Conservation (phyloP, 2,797 vertebrate genomes). For the Harpagifer antarcticus region DNA sequence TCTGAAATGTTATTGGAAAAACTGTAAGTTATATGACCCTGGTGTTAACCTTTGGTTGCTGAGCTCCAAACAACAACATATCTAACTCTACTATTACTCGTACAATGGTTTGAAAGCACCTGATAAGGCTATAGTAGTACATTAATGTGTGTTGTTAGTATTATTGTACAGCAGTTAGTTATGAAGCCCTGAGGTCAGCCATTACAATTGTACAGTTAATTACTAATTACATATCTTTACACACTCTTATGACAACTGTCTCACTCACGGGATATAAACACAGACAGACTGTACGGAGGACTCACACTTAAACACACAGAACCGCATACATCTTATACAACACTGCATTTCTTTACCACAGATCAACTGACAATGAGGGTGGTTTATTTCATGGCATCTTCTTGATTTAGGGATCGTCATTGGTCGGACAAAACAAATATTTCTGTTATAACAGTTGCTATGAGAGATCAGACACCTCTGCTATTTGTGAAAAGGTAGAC, state of each 20-base stretch:
- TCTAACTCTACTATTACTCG: slow-evolving; percentile 53
- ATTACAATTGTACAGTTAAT: slow-evolving; percentile 42
- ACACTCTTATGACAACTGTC: slow-evolving; percentile 22
- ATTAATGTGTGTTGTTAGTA: slow-evolving; percentile 47
- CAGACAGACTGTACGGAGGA: slow-evolving; percentile 41
- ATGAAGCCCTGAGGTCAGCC: slow-evolving; percentile 80
- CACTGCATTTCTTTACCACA: slow-evolving; percentile 22
- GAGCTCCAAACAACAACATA: slow-evolving; percentile 29
- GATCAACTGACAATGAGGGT: slow-evolving; percentile 21
- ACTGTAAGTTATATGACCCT: slow-evolving; percentile 15
- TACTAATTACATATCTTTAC: slow-evolving; percentile 25
- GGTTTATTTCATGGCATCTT: slow-evolving; percentile 15
- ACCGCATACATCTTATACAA: slow-evolving; percentile 27
- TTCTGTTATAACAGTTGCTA: not conserved
- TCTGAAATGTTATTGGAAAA: slow-evolving; percentile 23
- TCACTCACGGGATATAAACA: slow-evolving; percentile 22
- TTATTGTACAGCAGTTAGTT: slow-evolving; percentile 58
- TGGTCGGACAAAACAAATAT: slow-evolving; percentile 9
- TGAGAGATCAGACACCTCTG: not conserved
- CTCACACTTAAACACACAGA: slow-evolving; percentile 33
- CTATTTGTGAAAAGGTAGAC: slow-evolving; percentile 2
- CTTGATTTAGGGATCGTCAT: slow-evolving; percentile 12
- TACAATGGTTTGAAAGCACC: slow-evolving; percentile 71
- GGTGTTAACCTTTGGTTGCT: slow-evolving; percentile 40
- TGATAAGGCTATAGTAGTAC: slow-evolving; percentile 51